A percentile compares a stretch with the other conserved stretches of the same genome.
phyloP scores from a whole-genome alignment of 2,113 vertebrate species.

The Cyprinodon tularosa region DNA sequence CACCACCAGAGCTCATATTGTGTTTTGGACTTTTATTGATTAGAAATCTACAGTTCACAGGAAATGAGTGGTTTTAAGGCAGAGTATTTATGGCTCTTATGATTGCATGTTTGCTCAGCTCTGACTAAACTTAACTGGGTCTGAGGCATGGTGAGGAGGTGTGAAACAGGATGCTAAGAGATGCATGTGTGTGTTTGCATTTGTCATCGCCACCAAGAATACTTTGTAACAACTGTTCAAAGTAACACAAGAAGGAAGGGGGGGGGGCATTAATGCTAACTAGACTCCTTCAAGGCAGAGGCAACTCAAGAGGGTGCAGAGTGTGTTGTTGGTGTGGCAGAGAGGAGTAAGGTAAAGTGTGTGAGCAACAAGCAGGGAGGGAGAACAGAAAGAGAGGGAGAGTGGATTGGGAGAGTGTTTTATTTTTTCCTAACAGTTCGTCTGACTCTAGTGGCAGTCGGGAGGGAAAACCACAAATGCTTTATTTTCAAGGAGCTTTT shows the following conservation, averaged over 20 bases:
- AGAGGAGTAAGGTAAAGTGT: conserved; percentile 59
- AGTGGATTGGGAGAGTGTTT: conserved; percentile 32
- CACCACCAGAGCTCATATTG: neutral
- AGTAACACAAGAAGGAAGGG: conserved; percentile 37
- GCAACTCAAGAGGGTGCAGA: neutral
- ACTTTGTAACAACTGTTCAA: conserved; percentile 67
- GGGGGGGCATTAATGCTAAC: neutral
- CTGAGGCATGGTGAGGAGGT: conserved; percentile 38
- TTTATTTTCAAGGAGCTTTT: neutral
- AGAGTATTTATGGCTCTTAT: neutral
- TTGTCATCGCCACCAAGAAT: conserved; percentile 72
- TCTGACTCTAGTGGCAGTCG: conserved; percentile 45
- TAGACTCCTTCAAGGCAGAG: neutral
- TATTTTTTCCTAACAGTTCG: conserved; percentile 40
- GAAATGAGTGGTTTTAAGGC: neutral
- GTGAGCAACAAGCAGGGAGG: conserved; percentile 42
- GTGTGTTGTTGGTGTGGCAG: neutral
- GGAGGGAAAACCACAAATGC: conserved; percentile 13
- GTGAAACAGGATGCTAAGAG: conserved; percentile 45
- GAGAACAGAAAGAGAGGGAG: conserved; percentile 38
- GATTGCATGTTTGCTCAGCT: conserved; percentile 1
- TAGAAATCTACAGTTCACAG: neutral
- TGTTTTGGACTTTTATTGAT: neutral
- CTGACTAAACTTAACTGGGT: conserved; percentile 49
- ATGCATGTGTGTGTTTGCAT: conserved; percentile 48